Evolutionary conservation across 1,140 invertebrate species (phyloP), one percentile per base, ranked within the genome.

Genomic region (Rhopalosiphum padi): DNA sequence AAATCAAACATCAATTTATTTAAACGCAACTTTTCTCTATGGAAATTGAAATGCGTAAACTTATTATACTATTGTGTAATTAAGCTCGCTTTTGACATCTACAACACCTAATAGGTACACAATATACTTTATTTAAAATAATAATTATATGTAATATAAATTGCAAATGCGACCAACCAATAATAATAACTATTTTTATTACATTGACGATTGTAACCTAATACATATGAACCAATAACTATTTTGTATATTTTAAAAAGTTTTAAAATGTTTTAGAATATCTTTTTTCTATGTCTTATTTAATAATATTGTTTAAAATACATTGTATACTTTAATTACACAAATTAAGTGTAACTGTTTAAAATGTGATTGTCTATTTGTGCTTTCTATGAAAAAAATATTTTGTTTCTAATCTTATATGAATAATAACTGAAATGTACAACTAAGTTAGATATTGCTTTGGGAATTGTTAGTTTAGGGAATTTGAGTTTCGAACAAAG

Each of bases 401-500:
- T 77, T 77, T 77, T 15, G 60, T 77, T 77, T 77, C 15, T 77
- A 77, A 77, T 77, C 30, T 77, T 77, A 77, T 77, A 77, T 5
- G 30, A 21, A 77, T 5, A 77, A 35, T 9, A 77, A n/a, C 11
- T n/a, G 11, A n/a, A 77, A n/a, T 18, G 60, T 77, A 77, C n/a
- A 77, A 77, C 60, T n/a, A n/a, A 77, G 60, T 77, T n/a, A 77
- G 60, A 18, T 77, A 77, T 77, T 77, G 60, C 60, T 77, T 77
- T 77, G 60, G 30, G n/a, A 51, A 53, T 89, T 86, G 85, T 86
- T 86, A 37, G 87, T 37, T 53, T 37, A 51, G 21, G 48, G 48
- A 89, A 89, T 89, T 89, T 89, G 46, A 21, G 25, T 46, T 86
- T 46, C 3, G 7, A 89, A 89, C n/a, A 89, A 89, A 89, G 48